Conservation (phyloP, 2,888 invertebrate genomes). For the Thera obeliscata region DNA sequence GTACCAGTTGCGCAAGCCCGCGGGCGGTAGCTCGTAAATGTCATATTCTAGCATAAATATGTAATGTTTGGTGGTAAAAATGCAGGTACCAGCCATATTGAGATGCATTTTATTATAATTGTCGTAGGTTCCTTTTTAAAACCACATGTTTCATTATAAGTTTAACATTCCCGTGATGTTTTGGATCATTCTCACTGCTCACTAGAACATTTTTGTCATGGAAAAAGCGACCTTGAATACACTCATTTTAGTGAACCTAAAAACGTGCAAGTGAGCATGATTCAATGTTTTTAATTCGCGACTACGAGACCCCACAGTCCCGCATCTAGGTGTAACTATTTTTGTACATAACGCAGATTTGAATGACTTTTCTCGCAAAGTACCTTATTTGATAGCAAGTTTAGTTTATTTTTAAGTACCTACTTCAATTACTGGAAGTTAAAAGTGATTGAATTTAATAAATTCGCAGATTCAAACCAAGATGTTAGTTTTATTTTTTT, state of each 20-base stretch:
- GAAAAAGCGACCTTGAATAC: no score
- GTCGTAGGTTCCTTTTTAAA: constrained; percentile 25
- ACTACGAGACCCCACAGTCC: constrained; percentile 38
- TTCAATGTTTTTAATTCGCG: constrained; percentile 8
- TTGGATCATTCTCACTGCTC: constrained; percentile 42
- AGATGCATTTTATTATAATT: constrained; percentile 39
- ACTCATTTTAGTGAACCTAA: neutral
- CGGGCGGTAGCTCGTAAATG: neutral
- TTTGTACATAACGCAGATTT: constrained; percentile 63
- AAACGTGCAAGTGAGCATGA: constrained; percentile 3
- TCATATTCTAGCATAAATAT: neutral
- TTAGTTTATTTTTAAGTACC: constrained; percentile 67
- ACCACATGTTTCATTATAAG: constrained; percentile 31
- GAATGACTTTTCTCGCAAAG: constrained; percentile 63
- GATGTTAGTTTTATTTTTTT: constrained; percentile 61
- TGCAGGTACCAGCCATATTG: constrained; percentile 36
- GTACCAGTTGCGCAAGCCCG: no score
- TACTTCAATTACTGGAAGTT: constrained; percentile 81
- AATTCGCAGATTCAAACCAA: constrained; percentile 74
- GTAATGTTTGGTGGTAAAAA: constrained; percentile 10
- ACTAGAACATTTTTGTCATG: neutral
- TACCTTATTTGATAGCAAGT: constrained; percentile 69
- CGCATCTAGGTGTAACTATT: constrained; percentile 57
- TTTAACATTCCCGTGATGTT: constrained; percentile 65
- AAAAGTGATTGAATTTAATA: constrained; percentile 82